Base-by-base conservation (phyloP, 2,888 invertebrate species). In the Diloba caeruleocephala region DNA sequence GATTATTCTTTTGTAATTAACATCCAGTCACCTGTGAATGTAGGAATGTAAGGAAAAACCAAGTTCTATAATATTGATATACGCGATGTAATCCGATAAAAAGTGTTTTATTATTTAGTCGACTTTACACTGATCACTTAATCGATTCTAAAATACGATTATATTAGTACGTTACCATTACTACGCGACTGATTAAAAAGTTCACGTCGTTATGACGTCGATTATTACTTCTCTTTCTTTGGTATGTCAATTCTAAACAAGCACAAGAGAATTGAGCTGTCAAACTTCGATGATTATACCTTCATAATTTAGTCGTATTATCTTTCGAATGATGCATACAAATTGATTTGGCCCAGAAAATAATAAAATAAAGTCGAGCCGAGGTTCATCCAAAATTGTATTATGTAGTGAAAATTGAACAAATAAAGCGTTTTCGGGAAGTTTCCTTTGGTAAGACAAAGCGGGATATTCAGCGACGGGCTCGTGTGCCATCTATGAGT, bases 321-420 rank as follows among this genome's bases (percentile, higher is more conserved):
- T 41, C 33, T 60, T 56, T 60, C 42, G 65, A 71, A 74, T 74
- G 72, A 75, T 75, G 76, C 71, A 56, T 65, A 70, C 53, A 63
- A 70, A 71, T 70, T 71, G 58, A 70, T 71, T 71, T 79, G 81
- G 76, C 79, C 78, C 75, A 82, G 39, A 76, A 74, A 73, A 70
- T 77, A 71, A 64, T 66, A 74, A 78, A 76, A 76, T 74, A 65
- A 77, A 75, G 77, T 61, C 59, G 43, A 52, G 54, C 55, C 58
- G 52, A 67, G 57, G 61, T 72, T 74, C 48, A 58, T 67, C 59
- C 68, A 70, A 83, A 82, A 76, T 69, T 74, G 51, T 79, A 82
- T 61, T 76, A 87, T 87, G 86, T 82, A 79, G 78, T 80, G 71
- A 82, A 84, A 78, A 79, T 66, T 74, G 62, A 77, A 66, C 70